phyloP scores from a whole-genome alignment of 2,888 invertebrate species.

The Acleris literana region DNA sequence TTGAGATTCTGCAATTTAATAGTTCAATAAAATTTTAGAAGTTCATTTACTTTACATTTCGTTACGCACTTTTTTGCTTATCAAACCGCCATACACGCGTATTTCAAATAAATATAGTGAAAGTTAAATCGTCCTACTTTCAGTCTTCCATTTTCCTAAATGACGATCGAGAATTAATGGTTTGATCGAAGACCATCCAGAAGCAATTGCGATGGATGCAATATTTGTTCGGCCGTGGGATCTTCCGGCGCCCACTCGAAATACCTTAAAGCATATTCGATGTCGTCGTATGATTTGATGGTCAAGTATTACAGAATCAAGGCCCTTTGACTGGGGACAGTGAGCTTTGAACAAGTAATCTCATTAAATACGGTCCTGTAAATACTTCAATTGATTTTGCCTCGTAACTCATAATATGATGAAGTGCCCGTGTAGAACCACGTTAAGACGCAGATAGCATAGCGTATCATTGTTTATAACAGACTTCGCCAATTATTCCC shows the following conservation, averaged over 20 bases:
- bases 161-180: slow-evolving; percentile 25
- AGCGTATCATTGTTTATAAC: slow-evolving; percentile 13
- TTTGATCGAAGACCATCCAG: slow-evolving; percentile 36
- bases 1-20: too few species aligned
- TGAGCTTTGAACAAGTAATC: not conserved
- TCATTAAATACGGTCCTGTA: too few species aligned
- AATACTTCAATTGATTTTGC: too few species aligned
- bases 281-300: slow-evolving; percentile 21
- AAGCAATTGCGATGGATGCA: slow-evolving; percentile 27
- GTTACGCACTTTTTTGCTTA: not conserved
- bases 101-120: slow-evolving; percentile 19
- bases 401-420: too few species aligned
- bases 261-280: slow-evolving; percentile 9
- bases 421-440: not conserved
- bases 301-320: slow-evolving; percentile 22
- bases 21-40: too few species aligned
- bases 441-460: not conserved
- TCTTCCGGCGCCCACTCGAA: slow-evolving; percentile 24
- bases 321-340: not conserved
- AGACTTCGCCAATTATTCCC: slow-evolving; percentile 26
- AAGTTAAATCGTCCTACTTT: slow-evolving; percentile 26
- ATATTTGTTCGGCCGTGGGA: slow-evolving; percentile 28
- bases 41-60: too few species aligned
- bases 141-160: slow-evolving; percentile 26
- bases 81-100: not conserved